Conservation (phyloP, 2,113 vertebrate species). For the Nanger granti region DNA sequence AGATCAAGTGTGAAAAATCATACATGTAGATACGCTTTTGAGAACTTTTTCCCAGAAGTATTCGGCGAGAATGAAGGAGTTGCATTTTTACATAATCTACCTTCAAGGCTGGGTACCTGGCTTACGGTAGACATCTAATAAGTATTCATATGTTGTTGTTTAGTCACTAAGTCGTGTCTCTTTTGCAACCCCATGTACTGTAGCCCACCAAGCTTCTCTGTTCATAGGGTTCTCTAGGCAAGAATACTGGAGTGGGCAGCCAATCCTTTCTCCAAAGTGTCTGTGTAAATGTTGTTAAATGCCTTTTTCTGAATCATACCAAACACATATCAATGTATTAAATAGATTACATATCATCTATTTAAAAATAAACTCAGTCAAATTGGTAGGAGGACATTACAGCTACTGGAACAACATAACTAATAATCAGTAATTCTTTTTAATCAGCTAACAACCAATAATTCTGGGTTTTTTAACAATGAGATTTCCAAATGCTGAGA, state of each 20-base stretch:
- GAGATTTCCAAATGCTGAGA: background rate
- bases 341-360: background rate
- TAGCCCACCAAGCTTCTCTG: background rate
- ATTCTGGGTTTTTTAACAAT: background rate
- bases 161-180: background rate
- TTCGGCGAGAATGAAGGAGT: background rate
- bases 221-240: background rate
- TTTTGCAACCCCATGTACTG: background rate
- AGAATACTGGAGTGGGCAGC: background rate
- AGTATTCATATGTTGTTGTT: background rate
- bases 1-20: background rate
- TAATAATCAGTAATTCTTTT: background rate
- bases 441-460: background rate
- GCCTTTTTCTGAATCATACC: background rate
- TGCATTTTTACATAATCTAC: background rate
- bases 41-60: background rate
- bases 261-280: background rate
- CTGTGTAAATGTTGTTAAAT: background rate
- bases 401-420: background rate
- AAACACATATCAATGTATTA: background rate
- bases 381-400: background rate
- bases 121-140: background rate
- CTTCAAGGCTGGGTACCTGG: background rate
- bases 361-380: slow-evolving; percentile 29
- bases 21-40: background rate